These are phyloP conservation scores for Sciaenops ocellatus DNA, from an alignment of 2,797 vertebrate species.

Conservation along the genomic window DNA sequence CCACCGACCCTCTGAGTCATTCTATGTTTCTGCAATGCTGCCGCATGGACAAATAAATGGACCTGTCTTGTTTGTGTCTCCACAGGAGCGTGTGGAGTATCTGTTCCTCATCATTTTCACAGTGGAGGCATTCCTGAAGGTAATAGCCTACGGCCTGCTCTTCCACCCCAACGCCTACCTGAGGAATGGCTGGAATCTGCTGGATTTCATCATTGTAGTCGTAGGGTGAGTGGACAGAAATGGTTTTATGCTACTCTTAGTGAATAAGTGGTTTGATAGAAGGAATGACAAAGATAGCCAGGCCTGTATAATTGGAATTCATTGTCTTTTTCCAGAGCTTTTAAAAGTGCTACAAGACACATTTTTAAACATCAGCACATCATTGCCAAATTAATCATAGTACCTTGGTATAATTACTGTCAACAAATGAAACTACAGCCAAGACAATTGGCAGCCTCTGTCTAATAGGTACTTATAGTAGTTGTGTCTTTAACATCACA, in stretches of 20 bases:
- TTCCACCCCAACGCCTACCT: slow-evolving; percentile 99
- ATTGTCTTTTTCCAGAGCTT: slow-evolving; percentile 22
- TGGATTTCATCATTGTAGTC: slow-evolving; percentile 99
- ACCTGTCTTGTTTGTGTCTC: slow-evolving; percentile 65
- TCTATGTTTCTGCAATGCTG: neutral
- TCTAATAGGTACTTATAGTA: slow-evolving; percentile 22
- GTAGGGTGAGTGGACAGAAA: slow-evolving; percentile 92
- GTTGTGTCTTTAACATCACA: neutral
- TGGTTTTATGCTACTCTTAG: neutral
- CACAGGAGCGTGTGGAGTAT: slow-evolving; percentile 98
- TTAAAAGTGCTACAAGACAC: slow-evolving; percentile 26
- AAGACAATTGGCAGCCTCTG: slow-evolving; percentile 47
- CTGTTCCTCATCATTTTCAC: slow-evolving; percentile 99
- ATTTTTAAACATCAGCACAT: slow-evolving; percentile 40
- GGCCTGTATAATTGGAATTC: neutral
- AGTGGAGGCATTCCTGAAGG: slow-evolving; percentile 99
- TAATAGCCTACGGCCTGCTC: slow-evolving; percentile 98
- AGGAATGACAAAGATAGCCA: neutral
- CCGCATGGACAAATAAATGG: slow-evolving; percentile 26
- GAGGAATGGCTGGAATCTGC: slow-evolving; percentile 99
- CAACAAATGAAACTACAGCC: slow-evolving; percentile 58
- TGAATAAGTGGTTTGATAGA: neutral
- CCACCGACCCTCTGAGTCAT: neutral
- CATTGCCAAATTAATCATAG: slow-evolving; percentile 36
- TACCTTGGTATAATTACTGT: slow-evolving; percentile 51